A percentile compares a stretch with the other conserved stretches of the same genome.
These are phyloP conservation scores for Monomorium pharaonis DNA, from an alignment of 1,140 invertebrate genomes.

Conservation along the genomic window DNA sequence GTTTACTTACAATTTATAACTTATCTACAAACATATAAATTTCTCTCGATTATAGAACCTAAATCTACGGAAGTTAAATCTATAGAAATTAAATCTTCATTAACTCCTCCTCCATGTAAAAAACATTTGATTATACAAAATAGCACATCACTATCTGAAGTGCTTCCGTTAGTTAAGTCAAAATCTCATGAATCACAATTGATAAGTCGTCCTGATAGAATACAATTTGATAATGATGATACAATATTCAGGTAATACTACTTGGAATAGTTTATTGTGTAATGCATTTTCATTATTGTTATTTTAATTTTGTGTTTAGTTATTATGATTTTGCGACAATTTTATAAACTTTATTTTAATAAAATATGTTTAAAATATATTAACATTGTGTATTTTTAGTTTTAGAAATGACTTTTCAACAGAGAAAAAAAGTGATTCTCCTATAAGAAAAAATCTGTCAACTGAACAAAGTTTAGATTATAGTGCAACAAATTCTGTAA, in stretches of 20 bases:
- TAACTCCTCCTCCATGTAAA: slow-evolving; percentile 91
- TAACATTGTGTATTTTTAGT: slow-evolving; percentile 62
- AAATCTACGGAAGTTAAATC: slow-evolving; percentile 91
- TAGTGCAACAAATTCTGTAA: slow-evolving; percentile 77
- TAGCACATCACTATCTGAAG: slow-evolving; percentile 84
- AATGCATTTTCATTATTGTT: not conserved
- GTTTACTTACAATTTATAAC: not conserved
- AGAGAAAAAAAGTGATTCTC: slow-evolving; percentile 83
- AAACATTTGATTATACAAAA: slow-evolving; percentile 88
- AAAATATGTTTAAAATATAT: not conserved
- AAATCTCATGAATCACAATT: slow-evolving; percentile 97
- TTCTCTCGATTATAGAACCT: slow-evolving; percentile 72
- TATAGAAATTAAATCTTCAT: slow-evolving; percentile 89
- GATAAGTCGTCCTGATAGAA: slow-evolving; percentile 86
- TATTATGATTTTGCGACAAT: no score
- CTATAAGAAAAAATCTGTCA: slow-evolving; percentile 86
- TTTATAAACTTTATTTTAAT: slow-evolving; percentile 30
- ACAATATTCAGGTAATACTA: slow-evolving; percentile 75
- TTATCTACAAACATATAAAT: slow-evolving; percentile 1
- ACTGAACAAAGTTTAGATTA: slow-evolving; percentile 89
- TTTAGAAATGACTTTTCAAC: slow-evolving; percentile 74
- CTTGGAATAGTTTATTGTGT: slow-evolving; percentile 5
- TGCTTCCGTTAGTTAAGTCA: slow-evolving; percentile 92
- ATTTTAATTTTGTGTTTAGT: slow-evolving; percentile 1
- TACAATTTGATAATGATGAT: slow-evolving; percentile 83